Conservation (phyloP, 2,888 invertebrate genomes). For the Diadegma fenestrale region DNA sequence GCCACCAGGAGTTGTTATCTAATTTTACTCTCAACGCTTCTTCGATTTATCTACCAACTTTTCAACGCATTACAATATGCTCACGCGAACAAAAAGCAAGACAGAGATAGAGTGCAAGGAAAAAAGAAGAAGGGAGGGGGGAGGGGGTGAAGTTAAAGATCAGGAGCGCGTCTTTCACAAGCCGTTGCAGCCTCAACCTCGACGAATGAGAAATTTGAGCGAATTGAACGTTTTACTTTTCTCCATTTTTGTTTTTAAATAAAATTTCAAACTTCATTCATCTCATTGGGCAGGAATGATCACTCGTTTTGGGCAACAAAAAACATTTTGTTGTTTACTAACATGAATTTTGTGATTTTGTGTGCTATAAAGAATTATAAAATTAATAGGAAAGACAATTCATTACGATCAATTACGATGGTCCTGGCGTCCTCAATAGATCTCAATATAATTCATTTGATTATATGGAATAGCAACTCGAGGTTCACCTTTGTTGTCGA, state of each 20-base stretch:
- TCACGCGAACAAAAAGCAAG: constrained; percentile 76
- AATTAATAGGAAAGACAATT: neutral
- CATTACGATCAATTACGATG: neutral
- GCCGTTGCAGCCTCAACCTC: constrained; percentile 46
- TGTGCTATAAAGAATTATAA: neutral
- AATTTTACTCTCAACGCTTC: constrained; percentile 85
- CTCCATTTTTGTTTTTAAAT: constrained; percentile 10
- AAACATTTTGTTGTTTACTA: neutral
- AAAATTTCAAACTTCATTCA: neutral
- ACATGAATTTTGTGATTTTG: neutral
- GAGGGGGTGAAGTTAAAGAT: constrained; percentile 52
- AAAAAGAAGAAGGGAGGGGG: constrained; percentile 12
- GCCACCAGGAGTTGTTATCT: constrained; percentile 84
- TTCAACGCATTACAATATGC: constrained; percentile 85
- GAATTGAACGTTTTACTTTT: constrained; percentile 47
- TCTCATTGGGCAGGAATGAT: neutral
- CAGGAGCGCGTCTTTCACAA: constrained; percentile 47
- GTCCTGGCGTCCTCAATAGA: neutral
- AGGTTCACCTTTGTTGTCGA: neutral
- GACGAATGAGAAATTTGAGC: constrained; percentile 33
- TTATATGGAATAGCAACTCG: neutral
- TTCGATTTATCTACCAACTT: constrained; percentile 85
- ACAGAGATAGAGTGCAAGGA: neutral
- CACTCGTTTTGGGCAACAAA: neutral
- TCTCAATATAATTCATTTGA: neutral